Conservation (phyloP, 2,113 vertebrate genomes). For the Sardina pilchardus region DNA sequence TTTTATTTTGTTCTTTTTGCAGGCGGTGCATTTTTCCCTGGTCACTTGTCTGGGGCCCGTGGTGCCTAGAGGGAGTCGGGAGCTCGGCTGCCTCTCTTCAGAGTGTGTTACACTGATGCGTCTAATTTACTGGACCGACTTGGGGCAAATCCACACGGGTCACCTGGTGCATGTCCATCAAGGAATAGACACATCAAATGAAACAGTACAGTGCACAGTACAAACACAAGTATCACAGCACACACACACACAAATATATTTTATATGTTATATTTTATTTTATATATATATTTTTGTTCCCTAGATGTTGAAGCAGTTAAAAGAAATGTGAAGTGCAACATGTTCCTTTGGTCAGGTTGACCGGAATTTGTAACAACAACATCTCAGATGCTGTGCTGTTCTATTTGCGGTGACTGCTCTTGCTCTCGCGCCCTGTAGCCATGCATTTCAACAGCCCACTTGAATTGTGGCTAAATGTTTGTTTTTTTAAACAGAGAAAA, state of each 20-base stretch:
- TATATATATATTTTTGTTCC: background rate
- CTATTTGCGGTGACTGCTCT: background rate
- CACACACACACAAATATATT: background rate
- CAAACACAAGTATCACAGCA: too few species aligned
- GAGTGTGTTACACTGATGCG: background rate
- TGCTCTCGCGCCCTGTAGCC: background rate
- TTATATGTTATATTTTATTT: background rate
- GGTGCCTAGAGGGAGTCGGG: background rate
- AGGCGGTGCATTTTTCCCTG: conserved; percentile 27
- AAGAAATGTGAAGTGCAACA: background rate
- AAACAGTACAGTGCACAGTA: background rate
- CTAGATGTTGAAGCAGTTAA: background rate
- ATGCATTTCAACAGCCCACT: conserved; percentile 43
- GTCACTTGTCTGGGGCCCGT: conserved; percentile 4
- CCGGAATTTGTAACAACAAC: background rate
- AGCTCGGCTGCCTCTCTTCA: background rate
- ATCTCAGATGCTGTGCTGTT: background rate
- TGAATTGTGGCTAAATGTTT: conserved; percentile 62
- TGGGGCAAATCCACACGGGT: background rate
- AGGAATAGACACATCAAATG: background rate
- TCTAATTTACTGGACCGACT: background rate
- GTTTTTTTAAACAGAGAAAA: conserved; percentile 10
- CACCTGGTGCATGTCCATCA: background rate
- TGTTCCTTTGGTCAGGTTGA: background rate
- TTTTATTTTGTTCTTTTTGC: conserved; percentile 34